Base-by-base conservation (phyloP, 2,797 vertebrate species). In the Ceryle rudis region DNA sequence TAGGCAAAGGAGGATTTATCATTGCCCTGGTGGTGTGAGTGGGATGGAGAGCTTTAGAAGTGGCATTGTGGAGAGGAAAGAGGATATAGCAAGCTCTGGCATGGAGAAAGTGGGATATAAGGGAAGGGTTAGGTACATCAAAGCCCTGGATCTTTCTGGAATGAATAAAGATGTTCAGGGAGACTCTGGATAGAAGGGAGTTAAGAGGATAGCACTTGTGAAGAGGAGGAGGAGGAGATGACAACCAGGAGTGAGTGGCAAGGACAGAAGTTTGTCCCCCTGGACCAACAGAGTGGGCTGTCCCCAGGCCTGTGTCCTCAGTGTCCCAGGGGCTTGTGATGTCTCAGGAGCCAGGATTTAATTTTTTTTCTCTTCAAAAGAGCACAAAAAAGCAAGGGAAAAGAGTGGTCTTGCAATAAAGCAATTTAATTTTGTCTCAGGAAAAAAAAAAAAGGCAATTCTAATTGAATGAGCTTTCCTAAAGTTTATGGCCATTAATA, bases 391-490 rank as follows among this genome's bases (percentile, higher is more conserved):
- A 58, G 29, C 39, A 84, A 88, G 51, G n/a, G 9, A 67, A 61
- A 67, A 86, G 66, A 89, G 33, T 21, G 42, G 70, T 90, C 66
- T 66, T 92, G 44, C 52, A 78, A 64, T 87, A 95, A 87, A 44
- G 69, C 75, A 71, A 64, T 91, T 86, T 88, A 93, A 81, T 88
- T 95, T 88, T 87, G 66, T 93, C 74, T 85, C n/a, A 4, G 44
- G 33, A 26, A 25, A 16, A 25, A 28, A 37, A 31, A 46, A 47
- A 33, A 31, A 54, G 6, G 12, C 39, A 23, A 51, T 94, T 91
- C 54, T 82, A 89, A 92, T 89, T 80, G 88, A 96, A 86, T 72
- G 77, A 93, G 52, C 86, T 87, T 95, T 95, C 61, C 21, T 89
- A 6, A 61, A 61, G 87, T 89, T 95, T 95, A 85, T 92, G 15